phyloP scores from a whole-genome alignment of 2,888 invertebrate genomes.

The Ormyrus pomaceus region DNA sequence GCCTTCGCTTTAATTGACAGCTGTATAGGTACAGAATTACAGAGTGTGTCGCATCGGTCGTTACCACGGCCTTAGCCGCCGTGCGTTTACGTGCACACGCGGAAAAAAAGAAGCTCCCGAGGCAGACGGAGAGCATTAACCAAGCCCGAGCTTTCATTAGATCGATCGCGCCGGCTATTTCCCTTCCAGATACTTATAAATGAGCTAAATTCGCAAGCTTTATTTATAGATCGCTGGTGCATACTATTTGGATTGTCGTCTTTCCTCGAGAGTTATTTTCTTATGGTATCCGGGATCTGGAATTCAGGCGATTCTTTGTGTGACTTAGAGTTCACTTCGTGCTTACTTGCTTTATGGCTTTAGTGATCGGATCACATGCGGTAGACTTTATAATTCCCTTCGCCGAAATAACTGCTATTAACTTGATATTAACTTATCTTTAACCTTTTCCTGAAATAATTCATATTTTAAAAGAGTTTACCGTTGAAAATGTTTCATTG shows the following conservation, averaged over 20 bases:
- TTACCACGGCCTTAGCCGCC: neutral
- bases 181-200: slow-evolving; percentile 23
- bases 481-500: too few species aligned
- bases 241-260: slow-evolving; percentile 8
- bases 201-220: slow-evolving; percentile 26
- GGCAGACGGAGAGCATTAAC: slow-evolving; percentile 11
- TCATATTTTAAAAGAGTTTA: too few species aligned
- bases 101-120: neutral
- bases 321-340: too few species aligned
- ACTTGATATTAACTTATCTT: too few species aligned
- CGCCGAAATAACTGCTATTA: too few species aligned
- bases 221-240: slow-evolving; percentile 21
- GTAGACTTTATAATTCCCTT: too few species aligned
- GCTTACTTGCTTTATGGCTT: too few species aligned
- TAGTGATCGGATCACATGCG: too few species aligned
- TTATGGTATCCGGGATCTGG: neutral
- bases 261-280: slow-evolving; percentile 39
- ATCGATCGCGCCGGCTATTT: slow-evolving; percentile 25
- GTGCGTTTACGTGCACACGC: neutral
- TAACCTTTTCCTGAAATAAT: too few species aligned
- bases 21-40: slow-evolving; percentile 35
- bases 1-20: slow-evolving; percentile 47
- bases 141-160: slow-evolving; percentile 17
- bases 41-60: neutral
- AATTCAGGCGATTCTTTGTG: too few species aligned